Conservation (phyloP, 2,797 vertebrate genomes). For the Emydoidea blandingii region DNA sequence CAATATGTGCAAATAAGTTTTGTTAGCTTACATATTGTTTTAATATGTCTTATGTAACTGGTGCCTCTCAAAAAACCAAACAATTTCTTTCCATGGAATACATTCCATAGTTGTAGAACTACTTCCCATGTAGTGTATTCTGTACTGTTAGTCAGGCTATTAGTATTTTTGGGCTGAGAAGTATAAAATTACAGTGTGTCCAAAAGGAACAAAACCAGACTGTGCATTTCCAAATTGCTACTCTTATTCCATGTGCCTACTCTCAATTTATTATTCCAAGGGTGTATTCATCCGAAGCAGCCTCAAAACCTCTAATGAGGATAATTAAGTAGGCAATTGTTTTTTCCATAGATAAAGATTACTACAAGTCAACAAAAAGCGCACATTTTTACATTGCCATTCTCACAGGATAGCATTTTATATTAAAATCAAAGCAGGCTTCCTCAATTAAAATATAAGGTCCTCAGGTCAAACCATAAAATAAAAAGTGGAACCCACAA, state of each 20-base stretch:
- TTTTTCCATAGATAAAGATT: slow-evolving; percentile 48
- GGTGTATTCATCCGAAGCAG: slow-evolving; percentile 20
- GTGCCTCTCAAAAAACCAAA: not conserved
- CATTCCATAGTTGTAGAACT: not conserved
- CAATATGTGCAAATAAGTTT: not conserved
- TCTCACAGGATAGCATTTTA: slow-evolving; percentile 44
- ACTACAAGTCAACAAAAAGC: not conserved
- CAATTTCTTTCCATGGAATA: not conserved
- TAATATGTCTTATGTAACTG: not conserved
- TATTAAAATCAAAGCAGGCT: slow-evolving; percentile 66
- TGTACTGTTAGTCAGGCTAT: not conserved
- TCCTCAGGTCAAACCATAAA: slow-evolving; percentile 42
- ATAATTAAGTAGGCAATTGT: slow-evolving; percentile 74
- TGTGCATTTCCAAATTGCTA: slow-evolving; percentile 8
- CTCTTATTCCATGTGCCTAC: slow-evolving; percentile 4
- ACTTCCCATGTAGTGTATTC: not conserved
- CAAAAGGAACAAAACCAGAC: slow-evolving; percentile 42
- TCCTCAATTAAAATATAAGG: slow-evolving; percentile 46
- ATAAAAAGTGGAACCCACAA: not conserved
- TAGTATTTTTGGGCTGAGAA: slow-evolving; percentile 35
- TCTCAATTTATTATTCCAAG: slow-evolving; percentile 62
- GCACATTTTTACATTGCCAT: not conserved
- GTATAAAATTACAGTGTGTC: not conserved
- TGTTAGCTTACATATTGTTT: not conserved
- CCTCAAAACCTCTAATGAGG: slow-evolving; percentile 69